Evolutionary conservation across 2,888 invertebrate genomes (phyloP).

Genomic region (Ornithoptera alexandrae): DNA sequence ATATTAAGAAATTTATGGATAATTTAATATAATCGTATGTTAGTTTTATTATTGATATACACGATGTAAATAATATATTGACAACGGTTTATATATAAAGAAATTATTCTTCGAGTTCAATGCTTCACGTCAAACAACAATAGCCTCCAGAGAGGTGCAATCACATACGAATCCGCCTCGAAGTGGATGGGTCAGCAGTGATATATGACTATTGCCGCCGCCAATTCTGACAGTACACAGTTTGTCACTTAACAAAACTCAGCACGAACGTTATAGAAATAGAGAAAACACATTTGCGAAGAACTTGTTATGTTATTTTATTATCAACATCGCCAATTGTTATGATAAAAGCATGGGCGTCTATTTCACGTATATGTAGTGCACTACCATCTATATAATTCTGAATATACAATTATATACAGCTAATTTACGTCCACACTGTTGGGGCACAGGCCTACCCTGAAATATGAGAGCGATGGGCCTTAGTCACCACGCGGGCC

Average conservation of each 20-base stretch:
- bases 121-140: not conserved
- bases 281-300: not conserved
- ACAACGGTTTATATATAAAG: not conserved
- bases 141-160: not conserved
- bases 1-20: too few relatives aligned
- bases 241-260: constrained; percentile 11
- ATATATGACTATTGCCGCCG: constrained; percentile 6
- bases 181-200: constrained; percentile 9
- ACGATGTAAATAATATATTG: too few relatives aligned
- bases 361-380: not conserved
- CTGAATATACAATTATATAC: too few relatives aligned
- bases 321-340: constrained; percentile 1
- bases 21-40: too few relatives aligned
- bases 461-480: too few relatives aligned
- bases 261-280: constrained; percentile 1
- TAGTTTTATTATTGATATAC: too few relatives aligned
- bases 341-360: not conserved
- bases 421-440: too few relatives aligned
- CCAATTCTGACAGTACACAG: not conserved
- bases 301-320: constrained; percentile 1
- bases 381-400: too few relatives aligned
- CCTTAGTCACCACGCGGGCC: too few relatives aligned
- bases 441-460: too few relatives aligned
- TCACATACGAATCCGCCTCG: constrained; percentile 1
- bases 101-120: not conserved